Evolutionary conservation across 64 coral and sea anemone species (phyloP), one percentile per base, ranked within the genome.

Genomic region (Montipora efflorescens): DNA sequence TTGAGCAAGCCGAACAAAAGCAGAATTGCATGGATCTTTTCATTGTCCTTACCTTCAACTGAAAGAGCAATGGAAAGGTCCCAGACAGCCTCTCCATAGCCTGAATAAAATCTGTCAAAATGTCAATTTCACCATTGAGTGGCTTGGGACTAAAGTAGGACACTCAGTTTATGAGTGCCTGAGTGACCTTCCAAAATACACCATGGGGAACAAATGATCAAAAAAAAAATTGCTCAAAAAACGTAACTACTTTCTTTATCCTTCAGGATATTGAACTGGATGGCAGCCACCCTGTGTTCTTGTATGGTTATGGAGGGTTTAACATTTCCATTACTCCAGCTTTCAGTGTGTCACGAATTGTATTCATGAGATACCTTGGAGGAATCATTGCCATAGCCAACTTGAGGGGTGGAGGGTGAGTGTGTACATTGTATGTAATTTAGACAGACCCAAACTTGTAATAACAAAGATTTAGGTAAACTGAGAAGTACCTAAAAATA

Each of bases 281-380:
- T 81, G 95, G 94, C 21, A 95, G 76, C 57, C 94, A 98, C 53
- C 91, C 97, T 18, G 50, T 94, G 11, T 98, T 78, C 68, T 83
- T 98, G 71, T 98, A 96, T 88, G 98, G 95, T 47, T 99, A 99
- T 83, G 98, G 98, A 14, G 98, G 98, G 11, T 99, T 99, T 45
- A 95, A 96, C 75, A 99, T 99, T 19, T 96, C 98, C 22, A 94
- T 99, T 12, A 96, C 98, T 69, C 98, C 98, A 43, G 64, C 90
- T 68, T 99, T 99, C 66, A 99, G 95, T 92, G 98, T 99, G 12
- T 96, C 98, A 72, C 80, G 98, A 18, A 90, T 99, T 8, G 69
- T 99, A 8, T 99, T 94, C 28, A 99, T 99, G 73, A 84, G 88
- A 21, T 76, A 99, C 68, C 90, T 99, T 8, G 95, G 97, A 12